These are phyloP conservation scores for Sinocyclocheilus anophthalmus DNA, from an alignment of 2,113 vertebrate genomes.

Conservation along the genomic window DNA sequence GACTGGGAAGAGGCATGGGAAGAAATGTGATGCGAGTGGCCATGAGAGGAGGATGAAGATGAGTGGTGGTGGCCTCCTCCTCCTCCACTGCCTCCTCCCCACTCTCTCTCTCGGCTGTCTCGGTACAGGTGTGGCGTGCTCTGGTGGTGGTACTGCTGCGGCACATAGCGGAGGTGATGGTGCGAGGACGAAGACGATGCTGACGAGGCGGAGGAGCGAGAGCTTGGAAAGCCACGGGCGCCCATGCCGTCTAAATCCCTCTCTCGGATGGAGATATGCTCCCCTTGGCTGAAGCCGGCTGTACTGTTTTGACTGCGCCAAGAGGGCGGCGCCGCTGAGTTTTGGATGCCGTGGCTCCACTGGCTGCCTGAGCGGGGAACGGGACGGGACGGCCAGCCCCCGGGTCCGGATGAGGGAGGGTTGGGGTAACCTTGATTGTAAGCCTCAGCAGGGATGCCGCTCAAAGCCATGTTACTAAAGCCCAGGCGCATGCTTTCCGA, in stretches of 20 bases:
- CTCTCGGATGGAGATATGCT: conserved; percentile 59
- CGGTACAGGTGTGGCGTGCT: conserved; percentile 65
- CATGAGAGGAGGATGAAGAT: conserved; percentile 52
- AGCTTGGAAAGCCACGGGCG: conserved; percentile 37
- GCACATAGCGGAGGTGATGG: conserved; percentile 59
- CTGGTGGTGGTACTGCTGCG: conserved; percentile 77
- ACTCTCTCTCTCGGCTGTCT: conserved; percentile 61
- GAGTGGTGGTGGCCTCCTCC: conserved; percentile 23
- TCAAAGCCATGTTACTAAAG: conserved; percentile 92
- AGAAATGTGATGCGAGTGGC: conserved; percentile 53
- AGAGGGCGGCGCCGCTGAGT: conserved; percentile 72
- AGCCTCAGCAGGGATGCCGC: conserved; percentile 89
- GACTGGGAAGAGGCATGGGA: conserved; percentile 64
- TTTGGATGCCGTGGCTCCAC: conserved; percentile 77
- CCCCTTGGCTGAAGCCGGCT: conserved; percentile 55
- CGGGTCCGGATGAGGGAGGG: conserved; percentile 69
- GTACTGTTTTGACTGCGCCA: conserved; percentile 76
- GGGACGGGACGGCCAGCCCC: conserved; percentile 86
- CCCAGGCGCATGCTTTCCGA: conserved; percentile 92
- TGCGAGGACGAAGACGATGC: conserved; percentile 59
- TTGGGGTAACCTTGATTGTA: conserved; percentile 91
- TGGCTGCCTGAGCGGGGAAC: conserved; percentile 80
- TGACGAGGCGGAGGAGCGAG: conserved; percentile 55
- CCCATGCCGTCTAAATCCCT: conserved; percentile 45
- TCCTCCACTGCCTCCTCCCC: conserved; percentile 51